These are phyloP conservation scores for Aporophyla lueneburgensis DNA, from an alignment of 2,888 invertebrate genomes.

Conservation along the genomic window DNA sequence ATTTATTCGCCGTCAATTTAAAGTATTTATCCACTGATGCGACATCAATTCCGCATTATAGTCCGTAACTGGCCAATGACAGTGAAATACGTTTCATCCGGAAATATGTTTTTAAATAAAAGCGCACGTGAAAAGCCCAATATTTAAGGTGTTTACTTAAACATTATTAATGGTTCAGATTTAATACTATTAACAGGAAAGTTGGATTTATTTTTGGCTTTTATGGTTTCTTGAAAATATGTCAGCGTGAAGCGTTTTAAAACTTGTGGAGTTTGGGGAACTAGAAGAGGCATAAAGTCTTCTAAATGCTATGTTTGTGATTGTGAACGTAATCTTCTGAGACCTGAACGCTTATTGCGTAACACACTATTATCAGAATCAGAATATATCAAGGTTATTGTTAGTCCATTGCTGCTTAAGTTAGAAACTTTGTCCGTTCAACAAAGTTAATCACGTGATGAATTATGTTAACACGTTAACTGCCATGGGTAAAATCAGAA, in stretches of 20 bases:
- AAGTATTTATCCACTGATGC: slow-evolving; percentile 66
- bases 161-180: slow-evolving; percentile 56
- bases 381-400: no score
- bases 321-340: no score
- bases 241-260: background rate
- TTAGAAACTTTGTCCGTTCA: no score
- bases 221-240: slow-evolving; percentile 34
- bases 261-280: background rate
- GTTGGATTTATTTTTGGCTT: slow-evolving; percentile 44
- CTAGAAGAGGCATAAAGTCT: no score
- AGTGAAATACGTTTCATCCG: slow-evolving; percentile 56
- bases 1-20: slow-evolving; percentile 72
- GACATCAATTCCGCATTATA: slow-evolving; percentile 68
- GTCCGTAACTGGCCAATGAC: slow-evolving; percentile 52
- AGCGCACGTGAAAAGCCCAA: slow-evolving; percentile 45
- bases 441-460: no score
- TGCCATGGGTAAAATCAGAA: no score
- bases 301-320: no score
- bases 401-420: no score
- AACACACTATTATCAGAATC: no score
- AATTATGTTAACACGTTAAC: no score
- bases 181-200: slow-evolving; percentile 43
- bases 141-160: slow-evolving; percentile 57
- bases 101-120: slow-evolving; percentile 58
- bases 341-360: no score